phyloP scores from a whole-genome alignment of 2,888 invertebrate genomes.

The Nephrotoma appendiculata region DNA sequence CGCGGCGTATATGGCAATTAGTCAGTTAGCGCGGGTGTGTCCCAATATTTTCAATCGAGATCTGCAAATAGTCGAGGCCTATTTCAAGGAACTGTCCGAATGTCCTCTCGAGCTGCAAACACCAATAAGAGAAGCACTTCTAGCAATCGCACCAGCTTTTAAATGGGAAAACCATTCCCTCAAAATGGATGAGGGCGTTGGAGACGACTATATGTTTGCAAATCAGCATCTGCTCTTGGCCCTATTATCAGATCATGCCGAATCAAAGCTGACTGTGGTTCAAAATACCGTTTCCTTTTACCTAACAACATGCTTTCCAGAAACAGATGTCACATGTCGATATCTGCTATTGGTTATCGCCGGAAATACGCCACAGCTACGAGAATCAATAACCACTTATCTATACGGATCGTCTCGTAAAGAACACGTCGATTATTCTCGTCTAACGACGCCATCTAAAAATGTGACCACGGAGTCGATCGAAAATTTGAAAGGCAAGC shows the following conservation, averaged over 20 bases:
- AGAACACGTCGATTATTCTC: conserved; percentile 34
- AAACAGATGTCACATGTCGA: conserved; percentile 66
- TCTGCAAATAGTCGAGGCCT: conserved; percentile 32
- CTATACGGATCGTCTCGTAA: conserved; percentile 55
- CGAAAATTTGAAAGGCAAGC: conserved; percentile 16
- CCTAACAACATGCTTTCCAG: conserved; percentile 66
- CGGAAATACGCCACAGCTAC: conserved; percentile 46
- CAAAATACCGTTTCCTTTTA: conserved; percentile 74
- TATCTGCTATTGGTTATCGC: conserved; percentile 68
- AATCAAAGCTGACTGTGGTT: conserved; percentile 62
- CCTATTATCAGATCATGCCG: conserved; percentile 57
- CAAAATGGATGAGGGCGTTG: conserved; percentile 17
- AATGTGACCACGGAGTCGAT: conserved; percentile 11
- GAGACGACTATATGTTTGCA: conserved; percentile 25
- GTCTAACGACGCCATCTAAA: conserved; percentile 26
- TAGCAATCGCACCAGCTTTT: conserved; percentile 53
- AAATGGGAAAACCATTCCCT: conserved; percentile 25
- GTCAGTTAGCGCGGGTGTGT: conserved; percentile 35
- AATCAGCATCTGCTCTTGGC: conserved; percentile 40
- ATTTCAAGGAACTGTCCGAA: conserved; percentile 27
- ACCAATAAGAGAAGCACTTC: conserved; percentile 50
- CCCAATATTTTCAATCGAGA: conserved; percentile 52
- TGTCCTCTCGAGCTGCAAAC: conserved; percentile 39
- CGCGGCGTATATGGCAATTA: conserved; percentile 30
- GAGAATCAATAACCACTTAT: conserved; percentile 27